Evolutionary conservation across 1,140 invertebrate species (phyloP).

Genomic region (Eriocheir sinensis): DNA sequence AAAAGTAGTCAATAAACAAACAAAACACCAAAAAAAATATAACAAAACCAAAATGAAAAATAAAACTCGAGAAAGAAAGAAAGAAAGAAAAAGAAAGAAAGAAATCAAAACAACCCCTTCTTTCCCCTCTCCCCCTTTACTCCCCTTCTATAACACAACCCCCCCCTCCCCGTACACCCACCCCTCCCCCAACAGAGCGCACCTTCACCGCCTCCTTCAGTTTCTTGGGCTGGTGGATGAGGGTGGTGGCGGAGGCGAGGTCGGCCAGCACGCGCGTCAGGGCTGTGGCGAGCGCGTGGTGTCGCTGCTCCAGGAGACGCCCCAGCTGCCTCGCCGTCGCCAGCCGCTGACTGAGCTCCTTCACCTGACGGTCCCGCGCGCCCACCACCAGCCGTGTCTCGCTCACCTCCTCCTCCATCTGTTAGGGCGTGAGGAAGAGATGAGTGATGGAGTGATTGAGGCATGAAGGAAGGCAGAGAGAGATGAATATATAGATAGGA

Average conservation of each 20-base stretch:
- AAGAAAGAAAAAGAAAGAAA: too few relatives aligned
- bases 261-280: conserved; percentile 73
- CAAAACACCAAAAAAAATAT: too few relatives aligned
- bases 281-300: conserved; percentile 66
- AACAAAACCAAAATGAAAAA: too few relatives aligned
- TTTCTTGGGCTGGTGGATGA: conserved; percentile 73
- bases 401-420: conserved; percentile 74
- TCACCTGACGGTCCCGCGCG: conserved; percentile 70
- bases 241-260: conserved; percentile 62
- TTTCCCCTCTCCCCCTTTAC: background rate
- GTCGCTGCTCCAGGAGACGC: conserved; percentile 65
- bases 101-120: too few relatives aligned
- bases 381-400: conserved; percentile 75
- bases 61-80: too few relatives aligned
- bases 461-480: background rate
- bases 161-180: background rate
- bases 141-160: background rate
- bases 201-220: conserved; percentile 73
- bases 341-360: conserved; percentile 71
- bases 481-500: background rate
- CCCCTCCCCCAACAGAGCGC: background rate
- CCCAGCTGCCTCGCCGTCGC: conserved; percentile 62
- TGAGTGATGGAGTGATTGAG: background rate
- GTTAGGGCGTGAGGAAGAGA: background rate
- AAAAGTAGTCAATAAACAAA: too few relatives aligned